Percentiles rank a stretch among this genome's conserved stretches.
These are phyloP conservation scores for Sinocyclocheilus rhinocerous DNA, from an alignment of 2,113 vertebrate genomes.

Conservation along the genomic window DNA sequence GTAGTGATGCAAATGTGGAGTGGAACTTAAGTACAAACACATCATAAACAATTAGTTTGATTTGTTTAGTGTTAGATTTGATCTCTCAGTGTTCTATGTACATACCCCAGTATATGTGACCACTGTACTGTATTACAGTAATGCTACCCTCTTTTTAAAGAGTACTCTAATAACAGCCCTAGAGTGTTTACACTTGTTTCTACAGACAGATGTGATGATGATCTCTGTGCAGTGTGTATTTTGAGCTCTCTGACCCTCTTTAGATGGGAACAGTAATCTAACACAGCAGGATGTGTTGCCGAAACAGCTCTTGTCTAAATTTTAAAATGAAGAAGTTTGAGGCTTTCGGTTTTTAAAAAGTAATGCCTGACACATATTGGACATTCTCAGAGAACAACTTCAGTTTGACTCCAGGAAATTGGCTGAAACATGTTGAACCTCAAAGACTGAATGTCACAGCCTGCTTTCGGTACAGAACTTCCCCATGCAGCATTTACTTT, in stretches of 20 bases:
- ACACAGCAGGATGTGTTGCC: not conserved
- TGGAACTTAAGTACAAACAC: not conserved
- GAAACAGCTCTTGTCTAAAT: not conserved
- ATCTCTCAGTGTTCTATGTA: not conserved
- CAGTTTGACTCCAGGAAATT: not conserved
- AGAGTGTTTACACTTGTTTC: not conserved
- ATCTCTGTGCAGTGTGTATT: not conserved
- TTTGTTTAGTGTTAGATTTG: not conserved
- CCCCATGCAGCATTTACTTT: not conserved
- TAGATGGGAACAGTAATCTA: not conserved
- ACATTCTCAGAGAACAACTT: not conserved
- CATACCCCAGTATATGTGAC: not conserved
- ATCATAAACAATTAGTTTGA: not conserved
- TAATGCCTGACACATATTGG: not conserved
- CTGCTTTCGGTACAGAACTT: not conserved
- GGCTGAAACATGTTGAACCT: not conserved
- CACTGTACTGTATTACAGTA: not conserved
- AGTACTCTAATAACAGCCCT: not conserved
- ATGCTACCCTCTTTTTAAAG: not conserved
- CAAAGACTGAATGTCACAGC: not conserved
- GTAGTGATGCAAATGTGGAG: not conserved
- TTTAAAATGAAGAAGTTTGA: not conserved
- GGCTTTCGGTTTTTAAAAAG: not conserved
- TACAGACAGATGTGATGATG: not conserved
- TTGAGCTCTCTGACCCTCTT: not conserved